Evolutionary conservation across 2,888 invertebrate species (phyloP).

Genomic region (Pachliopta kotzebuea): DNA sequence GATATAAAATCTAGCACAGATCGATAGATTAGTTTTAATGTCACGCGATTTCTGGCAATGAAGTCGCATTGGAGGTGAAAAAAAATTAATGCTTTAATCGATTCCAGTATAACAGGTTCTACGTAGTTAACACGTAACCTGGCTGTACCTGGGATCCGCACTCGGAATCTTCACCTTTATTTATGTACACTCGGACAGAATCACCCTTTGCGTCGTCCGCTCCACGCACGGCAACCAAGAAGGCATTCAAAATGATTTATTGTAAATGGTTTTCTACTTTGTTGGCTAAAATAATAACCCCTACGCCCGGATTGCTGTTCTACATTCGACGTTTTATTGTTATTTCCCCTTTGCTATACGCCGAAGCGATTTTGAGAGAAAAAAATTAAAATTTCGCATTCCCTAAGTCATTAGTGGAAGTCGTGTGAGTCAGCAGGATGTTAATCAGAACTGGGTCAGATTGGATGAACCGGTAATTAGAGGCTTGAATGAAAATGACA

Average conservation of each 20-base stretch:
- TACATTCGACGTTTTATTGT: conserved; percentile 75
- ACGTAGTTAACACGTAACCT: conserved; percentile 45
- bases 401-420: conserved; percentile 51
- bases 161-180: conserved; percentile 75
- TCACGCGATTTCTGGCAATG: conserved; percentile 14
- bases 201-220: conserved; percentile 79
- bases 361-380: conserved; percentile 53
- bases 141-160: conserved; percentile 72
- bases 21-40: conserved; percentile 27
- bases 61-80: conserved; percentile 1
- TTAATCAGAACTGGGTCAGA: conserved; percentile 44
- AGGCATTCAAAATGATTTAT: conserved; percentile 80
- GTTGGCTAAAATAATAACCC: conserved; percentile 80
- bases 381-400: conserved; percentile 64
- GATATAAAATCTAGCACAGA: conserved; percentile 28
- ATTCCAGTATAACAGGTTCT: conserved; percentile 40
- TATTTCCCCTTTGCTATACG: conserved; percentile 57
- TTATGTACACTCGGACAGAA: conserved; percentile 78
- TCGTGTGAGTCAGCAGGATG: conserved; percentile 51
- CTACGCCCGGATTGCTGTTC: conserved; percentile 66
- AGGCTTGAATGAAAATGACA: conserved; percentile 38
- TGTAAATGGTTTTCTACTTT: conserved; percentile 81
- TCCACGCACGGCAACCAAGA: conserved; percentile 76
- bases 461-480: conserved; percentile 41
- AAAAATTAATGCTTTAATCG: conserved; percentile 20